These are phyloP conservation scores for Corvus hawaiiensis DNA, from an alignment of 2,113 vertebrate genomes.

Conservation along the genomic window DNA sequence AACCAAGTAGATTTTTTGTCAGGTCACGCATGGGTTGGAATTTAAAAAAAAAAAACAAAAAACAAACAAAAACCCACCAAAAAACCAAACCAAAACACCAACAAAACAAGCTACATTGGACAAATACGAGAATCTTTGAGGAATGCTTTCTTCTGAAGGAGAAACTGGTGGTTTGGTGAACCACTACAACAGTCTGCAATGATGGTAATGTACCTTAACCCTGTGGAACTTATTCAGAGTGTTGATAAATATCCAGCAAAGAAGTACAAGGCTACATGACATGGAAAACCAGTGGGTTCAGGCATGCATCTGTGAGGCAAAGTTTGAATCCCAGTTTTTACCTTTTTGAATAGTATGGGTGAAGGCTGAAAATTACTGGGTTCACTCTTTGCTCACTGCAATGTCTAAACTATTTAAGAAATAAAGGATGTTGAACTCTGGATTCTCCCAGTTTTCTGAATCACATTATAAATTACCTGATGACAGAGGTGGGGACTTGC, in stretches of 20 bases:
- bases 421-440: background rate
- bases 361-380: background rate
- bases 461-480: background rate
- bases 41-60: background rate
- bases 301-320: background rate
- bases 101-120: background rate
- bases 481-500: background rate
- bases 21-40: background rate
- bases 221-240: background rate
- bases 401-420: background rate
- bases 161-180: background rate
- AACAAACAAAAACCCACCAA: background rate
- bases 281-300: background rate
- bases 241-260: background rate
- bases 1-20: background rate
- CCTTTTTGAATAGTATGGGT: background rate
- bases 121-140: background rate
- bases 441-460: background rate
- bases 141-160: background rate
- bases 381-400: background rate
- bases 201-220: background rate
- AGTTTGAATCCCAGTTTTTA: background rate
- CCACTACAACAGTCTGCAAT: background rate
- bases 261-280: background rate
- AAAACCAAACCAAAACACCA: background rate